These are phyloP conservation scores for Halichoerus grypus DNA, from an alignment of 2,113 vertebrate genomes.

Conservation along the genomic window DNA sequence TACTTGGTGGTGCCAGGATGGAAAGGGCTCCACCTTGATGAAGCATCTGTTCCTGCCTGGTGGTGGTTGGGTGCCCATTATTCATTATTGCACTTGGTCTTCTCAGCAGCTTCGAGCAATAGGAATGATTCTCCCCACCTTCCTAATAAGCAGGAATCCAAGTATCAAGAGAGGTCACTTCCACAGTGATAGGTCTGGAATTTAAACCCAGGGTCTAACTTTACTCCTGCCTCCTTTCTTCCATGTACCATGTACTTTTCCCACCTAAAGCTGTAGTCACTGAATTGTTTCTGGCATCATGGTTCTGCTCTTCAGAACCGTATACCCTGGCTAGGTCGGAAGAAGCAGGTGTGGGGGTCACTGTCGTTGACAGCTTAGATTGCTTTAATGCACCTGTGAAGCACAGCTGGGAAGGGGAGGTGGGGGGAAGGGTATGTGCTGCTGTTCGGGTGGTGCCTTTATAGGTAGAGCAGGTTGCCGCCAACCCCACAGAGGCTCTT, in stretches of 20 bases:
- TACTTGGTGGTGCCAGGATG: not conserved
- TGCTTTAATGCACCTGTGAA: not conserved
- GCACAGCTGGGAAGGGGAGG: not conserved
- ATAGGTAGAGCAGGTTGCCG: not conserved
- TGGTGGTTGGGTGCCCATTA: not conserved
- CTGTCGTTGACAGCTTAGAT: not conserved
- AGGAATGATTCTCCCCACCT: not conserved
- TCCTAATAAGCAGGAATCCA: not conserved
- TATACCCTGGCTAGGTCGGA: not conserved
- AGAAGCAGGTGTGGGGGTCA: not conserved
- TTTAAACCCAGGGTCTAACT: not conserved
- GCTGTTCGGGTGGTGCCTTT: not conserved
- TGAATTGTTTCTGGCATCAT: not conserved
- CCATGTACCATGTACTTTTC: not conserved
- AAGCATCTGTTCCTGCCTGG: not conserved
- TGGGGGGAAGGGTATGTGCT: not conserved
- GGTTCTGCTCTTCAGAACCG: not conserved
- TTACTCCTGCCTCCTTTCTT: not conserved
- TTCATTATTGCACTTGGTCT: not conserved
- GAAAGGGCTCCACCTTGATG: not conserved
- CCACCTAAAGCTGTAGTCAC: not conserved
- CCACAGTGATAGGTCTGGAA: not conserved
- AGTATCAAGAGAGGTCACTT: not conserved
- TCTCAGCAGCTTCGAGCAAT: not conserved
- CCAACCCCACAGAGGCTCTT: not conserved